Evolutionary conservation across 1,140 invertebrate genomes (phyloP).

Genomic region (Sarcophaga bullata): DNA sequence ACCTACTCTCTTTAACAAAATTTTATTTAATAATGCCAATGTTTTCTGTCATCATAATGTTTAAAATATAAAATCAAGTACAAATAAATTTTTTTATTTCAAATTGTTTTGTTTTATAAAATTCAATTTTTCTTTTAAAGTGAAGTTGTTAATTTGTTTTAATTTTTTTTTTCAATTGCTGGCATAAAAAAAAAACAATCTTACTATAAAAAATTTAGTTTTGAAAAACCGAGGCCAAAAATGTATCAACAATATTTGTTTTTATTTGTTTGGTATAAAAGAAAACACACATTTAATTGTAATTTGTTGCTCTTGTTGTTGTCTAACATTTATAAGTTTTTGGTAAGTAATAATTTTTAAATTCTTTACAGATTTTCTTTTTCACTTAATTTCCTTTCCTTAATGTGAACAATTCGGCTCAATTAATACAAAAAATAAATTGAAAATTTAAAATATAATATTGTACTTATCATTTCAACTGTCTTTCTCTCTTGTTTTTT

Average conservation of each 20-base stretch:
- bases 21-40: too few species aligned
- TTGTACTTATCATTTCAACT: conserved; percentile 33
- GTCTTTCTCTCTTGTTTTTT: conserved; percentile 60
- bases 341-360: conserved; percentile 44
- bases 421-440: not conserved
- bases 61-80: too few species aligned
- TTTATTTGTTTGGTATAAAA: conserved; percentile 6
- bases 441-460: too few species aligned
- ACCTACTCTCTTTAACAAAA: too few species aligned
- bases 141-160: not conserved
- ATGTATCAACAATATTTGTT: not conserved
- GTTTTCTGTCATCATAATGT: too few species aligned
- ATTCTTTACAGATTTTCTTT: not conserved
- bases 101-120: too few species aligned
- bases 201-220: not conserved
- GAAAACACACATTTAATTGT: not conserved
- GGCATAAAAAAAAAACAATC: not conserved
- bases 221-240: not conserved
- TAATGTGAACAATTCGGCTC: not conserved
- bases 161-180: not conserved
- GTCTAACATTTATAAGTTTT: conserved; percentile 29
- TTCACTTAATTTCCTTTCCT: not conserved
- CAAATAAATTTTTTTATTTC: too few species aligned
- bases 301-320: conserved; percentile 22
- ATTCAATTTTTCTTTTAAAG: too few species aligned